Percentiles rank a stretch among this genome's conserved stretches.
Evolutionary conservation across 2,113 vertebrate species (phyloP).

Genomic region (Megaceryle torquata): DNA sequence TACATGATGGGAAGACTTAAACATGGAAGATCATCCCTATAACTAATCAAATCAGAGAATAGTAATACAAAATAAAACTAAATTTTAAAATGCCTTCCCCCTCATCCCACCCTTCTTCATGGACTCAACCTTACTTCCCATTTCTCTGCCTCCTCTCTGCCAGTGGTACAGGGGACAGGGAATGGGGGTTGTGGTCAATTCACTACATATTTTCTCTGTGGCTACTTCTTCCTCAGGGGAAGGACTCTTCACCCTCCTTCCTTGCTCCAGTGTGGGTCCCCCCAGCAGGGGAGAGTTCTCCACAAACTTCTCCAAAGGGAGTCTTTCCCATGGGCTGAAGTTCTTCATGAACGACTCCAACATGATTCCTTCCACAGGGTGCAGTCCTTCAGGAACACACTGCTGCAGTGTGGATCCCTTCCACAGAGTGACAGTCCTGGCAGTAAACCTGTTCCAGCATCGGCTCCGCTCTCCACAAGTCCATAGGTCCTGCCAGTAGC

Average conservation of each 20-base stretch:
- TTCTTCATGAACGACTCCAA: not conserved
- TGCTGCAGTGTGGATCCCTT: not conserved
- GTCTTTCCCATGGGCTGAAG: not conserved
- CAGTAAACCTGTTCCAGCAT: not conserved
- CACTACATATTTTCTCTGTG: too few relatives aligned
- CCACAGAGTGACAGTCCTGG: not conserved
- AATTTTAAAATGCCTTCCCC: too few relatives aligned
- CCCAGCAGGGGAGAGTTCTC: not conserved
- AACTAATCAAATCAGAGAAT: not conserved
- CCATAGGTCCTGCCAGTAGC: not conserved
- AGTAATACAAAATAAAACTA: too few relatives aligned
- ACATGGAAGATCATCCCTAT: not conserved
- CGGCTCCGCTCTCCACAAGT: not conserved
- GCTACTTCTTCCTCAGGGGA: too few relatives aligned
- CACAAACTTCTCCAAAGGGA: not conserved
- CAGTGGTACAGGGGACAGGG: too few relatives aligned
- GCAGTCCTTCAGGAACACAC: too few relatives aligned
- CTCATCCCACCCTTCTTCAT: too few relatives aligned
- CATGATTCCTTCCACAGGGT: not conserved
- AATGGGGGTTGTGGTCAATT: too few relatives aligned
- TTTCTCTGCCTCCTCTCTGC: too few relatives aligned
- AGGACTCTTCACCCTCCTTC: too few relatives aligned
- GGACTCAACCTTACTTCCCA: too few relatives aligned
- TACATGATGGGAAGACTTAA: not conserved
- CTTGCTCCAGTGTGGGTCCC: not conserved